Conservation (phyloP, 2,113 vertebrate species). For the Sorex fumeus region DNA sequence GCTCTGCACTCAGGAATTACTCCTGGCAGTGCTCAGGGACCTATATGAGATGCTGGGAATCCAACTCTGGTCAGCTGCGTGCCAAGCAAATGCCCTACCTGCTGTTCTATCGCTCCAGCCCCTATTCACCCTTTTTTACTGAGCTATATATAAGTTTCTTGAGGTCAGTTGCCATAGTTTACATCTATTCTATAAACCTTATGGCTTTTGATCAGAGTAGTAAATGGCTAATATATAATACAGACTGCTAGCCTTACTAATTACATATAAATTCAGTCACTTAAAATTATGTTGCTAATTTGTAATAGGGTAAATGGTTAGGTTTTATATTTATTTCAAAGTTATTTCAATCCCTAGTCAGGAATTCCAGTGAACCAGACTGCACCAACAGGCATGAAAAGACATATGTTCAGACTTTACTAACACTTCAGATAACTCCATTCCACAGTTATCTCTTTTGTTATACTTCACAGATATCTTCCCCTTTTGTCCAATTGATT, state of each 20-base stretch:
- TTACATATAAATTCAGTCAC: not conserved
- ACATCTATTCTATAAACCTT: not conserved
- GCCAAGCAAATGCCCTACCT: too few relatives aligned
- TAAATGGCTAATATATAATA: not conserved
- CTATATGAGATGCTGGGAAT: too few relatives aligned
- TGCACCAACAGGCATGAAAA: not conserved
- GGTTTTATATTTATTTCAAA: not conserved
- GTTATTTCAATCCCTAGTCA: not conserved
- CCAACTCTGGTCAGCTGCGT: too few relatives aligned
- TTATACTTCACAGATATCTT: not conserved
- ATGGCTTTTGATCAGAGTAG: not conserved
- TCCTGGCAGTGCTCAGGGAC: too few relatives aligned
- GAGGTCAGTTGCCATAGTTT: not conserved
- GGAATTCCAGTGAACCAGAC: not conserved
- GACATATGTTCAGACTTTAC: not conserved
- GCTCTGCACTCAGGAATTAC: too few relatives aligned
- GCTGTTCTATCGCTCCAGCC: too few relatives aligned
- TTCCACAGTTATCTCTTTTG: not conserved
- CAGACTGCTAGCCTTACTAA: not conserved
- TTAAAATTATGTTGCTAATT: not conserved
- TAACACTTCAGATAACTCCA: not conserved
- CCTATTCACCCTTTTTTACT: not conserved
- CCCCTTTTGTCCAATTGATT: not conserved
- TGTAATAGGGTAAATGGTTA: slow-evolving; percentile 4
- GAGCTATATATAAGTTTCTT: not conserved